Evolutionary conservation across 30 jellyfish, hydroid and myxozoan species (phyloP).

Genomic region (Mastigias papua): DNA sequence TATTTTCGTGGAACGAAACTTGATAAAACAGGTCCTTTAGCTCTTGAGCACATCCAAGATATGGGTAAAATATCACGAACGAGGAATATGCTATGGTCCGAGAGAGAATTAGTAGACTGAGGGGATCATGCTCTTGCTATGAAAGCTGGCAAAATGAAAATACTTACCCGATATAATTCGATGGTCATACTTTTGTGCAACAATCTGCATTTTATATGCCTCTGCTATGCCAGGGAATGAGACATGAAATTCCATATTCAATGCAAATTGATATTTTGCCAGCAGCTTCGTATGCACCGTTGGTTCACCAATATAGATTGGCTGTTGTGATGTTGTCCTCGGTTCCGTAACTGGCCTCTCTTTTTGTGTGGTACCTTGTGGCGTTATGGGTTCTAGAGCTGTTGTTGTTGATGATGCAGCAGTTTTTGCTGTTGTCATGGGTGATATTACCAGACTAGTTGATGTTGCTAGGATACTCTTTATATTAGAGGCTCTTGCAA

Average conservation of each 20-base stretch:
- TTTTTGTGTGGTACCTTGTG: neutral
- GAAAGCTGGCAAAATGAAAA: neutral
- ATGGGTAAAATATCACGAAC: neutral
- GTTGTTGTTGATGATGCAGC: conserved; percentile 14
- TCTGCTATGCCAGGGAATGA: conserved; percentile 42
- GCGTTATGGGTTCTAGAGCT: neutral
- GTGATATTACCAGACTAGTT: neutral
- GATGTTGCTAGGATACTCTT: neutral
- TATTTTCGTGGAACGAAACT: too few relatives aligned
- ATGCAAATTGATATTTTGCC: conserved; percentile 25
- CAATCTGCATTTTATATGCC: conserved; percentile 56
- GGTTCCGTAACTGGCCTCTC: conserved; percentile 25
- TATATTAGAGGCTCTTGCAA: neutral
- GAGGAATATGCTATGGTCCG: neutral
- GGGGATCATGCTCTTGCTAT: neutral
- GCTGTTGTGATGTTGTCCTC: conserved; percentile 18
- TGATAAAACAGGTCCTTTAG: too few relatives aligned
- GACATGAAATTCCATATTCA: conserved; percentile 49
- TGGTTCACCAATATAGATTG: conserved; percentile 24
- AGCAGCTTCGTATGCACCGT: conserved; percentile 19
- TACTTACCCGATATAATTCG: conserved; percentile 13
- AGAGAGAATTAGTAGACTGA: neutral
- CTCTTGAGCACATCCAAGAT: neutral
- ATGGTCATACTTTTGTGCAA: conserved; percentile 43
- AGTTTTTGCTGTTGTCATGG: neutral